Conservation (phyloP, 2,113 vertebrate species). For the Tapirus terrestris region DNA sequence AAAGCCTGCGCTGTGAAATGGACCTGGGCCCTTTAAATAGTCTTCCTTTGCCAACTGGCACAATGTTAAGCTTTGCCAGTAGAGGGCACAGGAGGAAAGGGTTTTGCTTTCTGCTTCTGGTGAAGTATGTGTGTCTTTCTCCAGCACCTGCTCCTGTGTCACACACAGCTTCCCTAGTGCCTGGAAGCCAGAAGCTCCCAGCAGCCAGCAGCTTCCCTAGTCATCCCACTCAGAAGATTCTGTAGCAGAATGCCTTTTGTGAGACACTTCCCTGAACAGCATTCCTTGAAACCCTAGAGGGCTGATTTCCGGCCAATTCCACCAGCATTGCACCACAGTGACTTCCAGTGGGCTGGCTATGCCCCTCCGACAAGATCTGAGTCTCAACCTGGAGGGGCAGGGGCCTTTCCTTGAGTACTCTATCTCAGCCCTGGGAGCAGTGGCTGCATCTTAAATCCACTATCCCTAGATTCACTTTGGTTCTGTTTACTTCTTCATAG, state of each 20-base stretch:
- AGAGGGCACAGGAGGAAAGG: slow-evolving; percentile 12
- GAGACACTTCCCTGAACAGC: neutral
- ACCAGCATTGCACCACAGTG: neutral
- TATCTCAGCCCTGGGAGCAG: neutral
- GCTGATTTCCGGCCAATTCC: neutral
- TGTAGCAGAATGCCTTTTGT: neutral
- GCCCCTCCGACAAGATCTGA: neutral
- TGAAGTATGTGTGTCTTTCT: neutral
- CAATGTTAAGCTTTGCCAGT: neutral
- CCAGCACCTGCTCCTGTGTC: neutral
- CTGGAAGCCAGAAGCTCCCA: neutral
- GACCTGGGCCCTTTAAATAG: neutral
- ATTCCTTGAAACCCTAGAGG: neutral
- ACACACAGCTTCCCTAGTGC: neutral
- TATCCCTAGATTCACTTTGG: neutral
- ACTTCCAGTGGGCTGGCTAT: neutral
- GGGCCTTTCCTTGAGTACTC: neutral
- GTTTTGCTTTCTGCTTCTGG: neutral
- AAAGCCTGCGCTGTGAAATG: neutral
- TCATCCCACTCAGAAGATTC: neutral
- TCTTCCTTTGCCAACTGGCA: neutral
- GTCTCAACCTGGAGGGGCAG: neutral
- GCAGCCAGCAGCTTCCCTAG: neutral
- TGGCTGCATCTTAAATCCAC: neutral
- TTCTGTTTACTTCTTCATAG: neutral